A percentile compares a stretch with the other conserved stretches of the same genome.
These are phyloP conservation scores for Dasypolia templi DNA, from an alignment of 2,888 invertebrate genomes.

Conservation along the genomic window DNA sequence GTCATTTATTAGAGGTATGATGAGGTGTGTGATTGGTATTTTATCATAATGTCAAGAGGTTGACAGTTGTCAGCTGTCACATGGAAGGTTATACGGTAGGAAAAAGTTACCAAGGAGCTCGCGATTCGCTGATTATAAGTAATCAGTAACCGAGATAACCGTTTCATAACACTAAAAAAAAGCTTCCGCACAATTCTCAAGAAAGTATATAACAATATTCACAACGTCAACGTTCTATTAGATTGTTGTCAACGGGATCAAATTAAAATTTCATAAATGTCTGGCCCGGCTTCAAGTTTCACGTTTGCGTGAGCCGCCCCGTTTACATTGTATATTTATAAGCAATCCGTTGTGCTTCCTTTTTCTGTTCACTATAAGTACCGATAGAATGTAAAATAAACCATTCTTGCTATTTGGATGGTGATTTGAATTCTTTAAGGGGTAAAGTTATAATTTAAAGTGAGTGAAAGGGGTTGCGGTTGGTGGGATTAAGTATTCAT, in stretches of 20 bases:
- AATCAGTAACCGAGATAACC: no score
- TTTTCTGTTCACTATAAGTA: slow-evolving; percentile 66
- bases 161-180: no score
- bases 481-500: background rate
- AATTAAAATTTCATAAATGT: slow-evolving; percentile 77
- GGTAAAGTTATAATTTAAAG: slow-evolving; percentile 20
- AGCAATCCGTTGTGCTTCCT: slow-evolving; percentile 70
- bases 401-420: slow-evolving; percentile 36
- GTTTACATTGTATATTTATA: slow-evolving; percentile 76
- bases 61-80: no score
- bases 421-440: slow-evolving; percentile 35
- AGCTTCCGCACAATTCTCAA: background rate
- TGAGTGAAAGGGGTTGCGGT: background rate
- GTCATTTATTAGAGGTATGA: no score
- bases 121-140: no score
- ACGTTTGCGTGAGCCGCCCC: slow-evolving; percentile 64
- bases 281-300: slow-evolving; percentile 68
- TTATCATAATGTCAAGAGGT: no score
- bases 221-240: slow-evolving; percentile 52
- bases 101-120: no score
- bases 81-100: no score
- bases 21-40: no score
- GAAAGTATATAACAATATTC: slow-evolving; percentile 51
- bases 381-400: slow-evolving; percentile 65
- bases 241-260: slow-evolving; percentile 59